A percentile compares a stretch with the other conserved stretches of the same genome.
These are phyloP conservation scores for Anguilla rostrata DNA, from an alignment of 2,113 vertebrate genomes.

Conservation along the genomic window DNA sequence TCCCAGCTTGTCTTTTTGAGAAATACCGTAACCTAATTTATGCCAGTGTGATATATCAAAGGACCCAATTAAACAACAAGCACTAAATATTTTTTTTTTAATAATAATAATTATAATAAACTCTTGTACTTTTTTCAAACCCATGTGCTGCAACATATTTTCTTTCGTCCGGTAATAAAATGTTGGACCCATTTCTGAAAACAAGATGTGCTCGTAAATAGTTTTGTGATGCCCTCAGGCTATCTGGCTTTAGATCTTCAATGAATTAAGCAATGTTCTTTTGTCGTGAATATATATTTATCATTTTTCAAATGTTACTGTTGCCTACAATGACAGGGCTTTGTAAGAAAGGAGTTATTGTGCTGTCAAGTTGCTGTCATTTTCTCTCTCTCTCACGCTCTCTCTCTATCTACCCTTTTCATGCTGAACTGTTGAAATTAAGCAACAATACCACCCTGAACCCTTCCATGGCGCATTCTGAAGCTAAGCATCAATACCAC, in stretches of 20 bases:
- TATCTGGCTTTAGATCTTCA: neutral
- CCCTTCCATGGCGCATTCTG: too few relatives aligned
- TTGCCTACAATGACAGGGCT: neutral
- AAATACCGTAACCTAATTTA: neutral
- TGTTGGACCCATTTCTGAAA: neutral
- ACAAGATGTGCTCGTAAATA: neutral
- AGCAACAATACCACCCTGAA: too few relatives aligned
- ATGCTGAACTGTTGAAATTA: too few relatives aligned
- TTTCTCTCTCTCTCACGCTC: neutral
- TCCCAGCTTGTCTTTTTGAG: neutral
- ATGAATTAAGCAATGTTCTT: neutral
- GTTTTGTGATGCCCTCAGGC: neutral
- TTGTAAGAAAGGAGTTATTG: neutral
- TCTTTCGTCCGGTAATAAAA: neutral
- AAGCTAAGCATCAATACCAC: too few relatives aligned
- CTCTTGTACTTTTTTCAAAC: neutral
- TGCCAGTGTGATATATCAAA: neutral
- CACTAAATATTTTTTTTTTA: neutral
- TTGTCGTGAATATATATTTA: slow-evolving; percentile 4
- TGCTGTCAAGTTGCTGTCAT: neutral
- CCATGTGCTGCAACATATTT: neutral
- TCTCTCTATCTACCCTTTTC: neutral
- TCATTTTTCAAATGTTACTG: neutral
- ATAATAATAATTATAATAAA: neutral
- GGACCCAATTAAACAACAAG: neutral